Evolutionary conservation across 1,140 invertebrate genomes (phyloP).

Genomic region (Hylaeus volcanicus): DNA sequence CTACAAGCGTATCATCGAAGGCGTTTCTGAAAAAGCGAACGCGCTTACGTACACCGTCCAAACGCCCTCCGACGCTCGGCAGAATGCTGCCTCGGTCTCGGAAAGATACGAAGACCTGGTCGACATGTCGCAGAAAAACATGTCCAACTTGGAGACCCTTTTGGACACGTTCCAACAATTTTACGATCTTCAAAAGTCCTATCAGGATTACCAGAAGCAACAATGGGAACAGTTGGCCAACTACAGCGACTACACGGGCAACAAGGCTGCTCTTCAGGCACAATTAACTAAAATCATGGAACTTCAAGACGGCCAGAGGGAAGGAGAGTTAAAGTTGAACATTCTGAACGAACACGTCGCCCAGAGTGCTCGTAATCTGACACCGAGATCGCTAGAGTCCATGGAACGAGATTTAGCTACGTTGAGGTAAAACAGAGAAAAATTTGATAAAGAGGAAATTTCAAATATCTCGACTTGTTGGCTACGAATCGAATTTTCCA

Average conservation of each 20-base stretch:
- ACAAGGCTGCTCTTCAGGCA: slow-evolving; percentile 87
- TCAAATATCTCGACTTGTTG: too few relatives aligned
- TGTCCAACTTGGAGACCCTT: slow-evolving; percentile 87
- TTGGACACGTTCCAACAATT: slow-evolving; percentile 91
- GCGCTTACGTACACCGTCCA: slow-evolving; percentile 79
- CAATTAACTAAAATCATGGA: slow-evolving; percentile 88
- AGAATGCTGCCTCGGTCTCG: slow-evolving; percentile 86
- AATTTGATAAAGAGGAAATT: neutral
- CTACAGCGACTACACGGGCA: slow-evolving; percentile 90
- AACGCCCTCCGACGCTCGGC: slow-evolving; percentile 84
- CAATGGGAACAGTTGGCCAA: slow-evolving; percentile 90
- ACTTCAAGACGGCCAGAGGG: slow-evolving; percentile 87
- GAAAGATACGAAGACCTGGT: slow-evolving; percentile 88
- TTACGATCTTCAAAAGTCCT: slow-evolving; percentile 90
- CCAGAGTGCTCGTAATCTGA: slow-evolving; percentile 84
- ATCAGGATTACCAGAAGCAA: slow-evolving; percentile 93
- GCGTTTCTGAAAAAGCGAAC: slow-evolving; percentile 92
- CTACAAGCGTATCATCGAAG: slow-evolving; percentile 94
- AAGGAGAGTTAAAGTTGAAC: slow-evolving; percentile 87
- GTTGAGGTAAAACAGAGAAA: slow-evolving; percentile 81
- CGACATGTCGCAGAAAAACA: slow-evolving; percentile 82
- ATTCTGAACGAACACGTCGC: slow-evolving; percentile 86
- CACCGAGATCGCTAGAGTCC: slow-evolving; percentile 88
- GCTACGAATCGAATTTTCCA: neutral
- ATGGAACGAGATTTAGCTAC: slow-evolving; percentile 90